A percentile compares a stretch with the other conserved stretches of the same genome.
phyloP scores from a whole-genome alignment of 2,113 vertebrate genomes.

The Rhinoderma darwinii region DNA sequence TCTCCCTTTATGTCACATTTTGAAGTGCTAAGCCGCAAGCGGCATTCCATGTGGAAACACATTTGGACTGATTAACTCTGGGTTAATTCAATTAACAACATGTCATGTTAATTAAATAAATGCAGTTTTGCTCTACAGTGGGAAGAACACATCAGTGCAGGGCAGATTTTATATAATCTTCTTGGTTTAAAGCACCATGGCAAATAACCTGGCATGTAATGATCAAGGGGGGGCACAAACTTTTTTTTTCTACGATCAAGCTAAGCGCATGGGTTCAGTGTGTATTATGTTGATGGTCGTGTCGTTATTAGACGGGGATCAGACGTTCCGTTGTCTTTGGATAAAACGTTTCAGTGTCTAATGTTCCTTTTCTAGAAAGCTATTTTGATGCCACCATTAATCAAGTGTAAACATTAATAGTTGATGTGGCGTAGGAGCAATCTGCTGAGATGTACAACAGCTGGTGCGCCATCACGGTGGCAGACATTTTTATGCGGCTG shows the following conservation, averaged over 20 bases:
- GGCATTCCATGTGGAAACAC: conserved; percentile 46
- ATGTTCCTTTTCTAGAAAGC: conserved; percentile 17
- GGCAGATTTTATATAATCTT: background rate
- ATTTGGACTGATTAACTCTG: conserved; percentile 57
- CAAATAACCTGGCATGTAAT: background rate
- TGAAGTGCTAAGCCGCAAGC: conserved; percentile 40
- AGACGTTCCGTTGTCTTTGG: background rate
- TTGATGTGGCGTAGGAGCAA: conserved; percentile 18
- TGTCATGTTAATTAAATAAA: conserved; percentile 55
- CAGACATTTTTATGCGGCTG: background rate
- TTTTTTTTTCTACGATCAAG: background rate
- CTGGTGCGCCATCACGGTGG: background rate
- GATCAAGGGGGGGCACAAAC: background rate
- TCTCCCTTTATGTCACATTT: background rate
- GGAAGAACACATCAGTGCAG: background rate
- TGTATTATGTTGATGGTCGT: too few relatives aligned
- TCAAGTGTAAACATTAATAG: conserved; percentile 42
- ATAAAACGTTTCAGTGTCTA: background rate
- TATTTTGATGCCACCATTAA: conserved; percentile 33
- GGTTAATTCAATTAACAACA: conserved; percentile 57
- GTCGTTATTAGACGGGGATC: background rate
- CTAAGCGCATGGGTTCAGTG: background rate
- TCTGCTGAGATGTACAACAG: background rate
- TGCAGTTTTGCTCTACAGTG: conserved; percentile 32
- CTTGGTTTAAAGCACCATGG: conserved; percentile 6